These are phyloP conservation scores for Philereme vetulata DNA, from an alignment of 2,888 invertebrate genomes.

Conservation along the genomic window DNA sequence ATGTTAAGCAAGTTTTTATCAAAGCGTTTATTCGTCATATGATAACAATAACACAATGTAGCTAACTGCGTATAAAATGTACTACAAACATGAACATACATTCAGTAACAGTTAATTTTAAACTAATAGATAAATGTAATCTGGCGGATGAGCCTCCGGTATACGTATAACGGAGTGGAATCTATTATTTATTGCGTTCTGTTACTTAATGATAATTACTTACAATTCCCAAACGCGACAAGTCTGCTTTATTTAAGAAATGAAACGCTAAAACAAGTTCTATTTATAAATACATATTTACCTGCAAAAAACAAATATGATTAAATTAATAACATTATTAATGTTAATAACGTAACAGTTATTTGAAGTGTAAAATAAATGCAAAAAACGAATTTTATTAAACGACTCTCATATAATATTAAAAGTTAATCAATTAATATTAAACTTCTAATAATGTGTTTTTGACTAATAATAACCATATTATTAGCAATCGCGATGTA, in stretches of 20 bases:
- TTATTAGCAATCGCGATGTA: conserved; percentile 71
- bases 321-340: too few relatives aligned
- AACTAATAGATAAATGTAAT: conserved; percentile 57
- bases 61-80: not conserved
- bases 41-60: not conserved
- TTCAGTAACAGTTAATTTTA: conserved; percentile 46
- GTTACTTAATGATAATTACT: conserved; percentile 71
- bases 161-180: conserved; percentile 63
- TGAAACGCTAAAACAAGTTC: too few relatives aligned
- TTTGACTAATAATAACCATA: conserved; percentile 64
- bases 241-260: conserved; percentile 30
- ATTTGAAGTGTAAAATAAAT: not conserved
- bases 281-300: too few relatives aligned
- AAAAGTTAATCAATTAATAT: conserved; percentile 12
- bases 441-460: conserved; percentile 16
- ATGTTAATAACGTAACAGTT: too few relatives aligned
- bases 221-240: conserved; percentile 62
- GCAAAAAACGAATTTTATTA: not conserved
- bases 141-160: conserved; percentile 56
- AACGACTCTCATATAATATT: not conserved
- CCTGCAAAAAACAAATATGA: too few relatives aligned
- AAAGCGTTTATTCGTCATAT: not conserved
- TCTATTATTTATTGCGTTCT: conserved; percentile 72
- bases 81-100: conserved; percentile 9
- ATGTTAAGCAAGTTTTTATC: not conserved